Conservation (phyloP, 2,888 invertebrate genomes). For the Coenonympha arcania region DNA sequence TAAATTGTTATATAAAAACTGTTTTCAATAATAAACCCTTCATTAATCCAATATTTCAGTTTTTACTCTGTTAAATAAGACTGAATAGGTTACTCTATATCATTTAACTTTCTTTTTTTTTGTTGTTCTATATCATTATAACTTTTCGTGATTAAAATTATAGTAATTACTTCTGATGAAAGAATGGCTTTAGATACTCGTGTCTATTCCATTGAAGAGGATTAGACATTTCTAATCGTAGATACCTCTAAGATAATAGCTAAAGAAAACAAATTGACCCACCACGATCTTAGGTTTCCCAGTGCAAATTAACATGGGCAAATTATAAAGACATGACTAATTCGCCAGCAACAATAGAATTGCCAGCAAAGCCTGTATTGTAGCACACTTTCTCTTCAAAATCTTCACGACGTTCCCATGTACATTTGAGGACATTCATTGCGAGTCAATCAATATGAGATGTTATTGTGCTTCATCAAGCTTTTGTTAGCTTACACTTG, state of each 20-base stretch:
- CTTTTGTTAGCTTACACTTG: conserved; percentile 6
- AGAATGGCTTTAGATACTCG: too few relatives aligned
- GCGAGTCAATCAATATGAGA: conserved; percentile 9
- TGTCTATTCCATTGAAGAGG: too few relatives aligned
- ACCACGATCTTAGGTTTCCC: conserved; percentile 1
- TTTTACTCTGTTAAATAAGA: too few relatives aligned
- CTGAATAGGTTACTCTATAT: too few relatives aligned
- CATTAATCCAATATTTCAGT: too few relatives aligned
- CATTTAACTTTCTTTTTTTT: too few relatives aligned
- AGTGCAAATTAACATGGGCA: conserved; percentile 12
- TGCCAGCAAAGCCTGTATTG: conserved; percentile 17
- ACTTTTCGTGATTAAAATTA: too few relatives aligned
- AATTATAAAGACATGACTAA: conserved; percentile 23
- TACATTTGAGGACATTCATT: conserved; percentile 13
- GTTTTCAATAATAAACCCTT: too few relatives aligned
- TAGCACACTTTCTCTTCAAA: conserved; percentile 24
- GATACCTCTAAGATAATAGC: not conserved
- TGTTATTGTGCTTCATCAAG: conserved; percentile 7
- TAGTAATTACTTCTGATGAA: too few relatives aligned
- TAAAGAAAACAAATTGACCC: not conserved
- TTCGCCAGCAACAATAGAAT: conserved; percentile 24
- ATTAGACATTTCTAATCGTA: too few relatives aligned
- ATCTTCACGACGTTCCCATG: conserved; percentile 14
- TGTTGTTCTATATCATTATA: too few relatives aligned
- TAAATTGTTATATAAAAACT: too few relatives aligned